Evolutionary conservation across 2,888 invertebrate species (phyloP).

Genomic region (Lissonota sp.): DNA sequence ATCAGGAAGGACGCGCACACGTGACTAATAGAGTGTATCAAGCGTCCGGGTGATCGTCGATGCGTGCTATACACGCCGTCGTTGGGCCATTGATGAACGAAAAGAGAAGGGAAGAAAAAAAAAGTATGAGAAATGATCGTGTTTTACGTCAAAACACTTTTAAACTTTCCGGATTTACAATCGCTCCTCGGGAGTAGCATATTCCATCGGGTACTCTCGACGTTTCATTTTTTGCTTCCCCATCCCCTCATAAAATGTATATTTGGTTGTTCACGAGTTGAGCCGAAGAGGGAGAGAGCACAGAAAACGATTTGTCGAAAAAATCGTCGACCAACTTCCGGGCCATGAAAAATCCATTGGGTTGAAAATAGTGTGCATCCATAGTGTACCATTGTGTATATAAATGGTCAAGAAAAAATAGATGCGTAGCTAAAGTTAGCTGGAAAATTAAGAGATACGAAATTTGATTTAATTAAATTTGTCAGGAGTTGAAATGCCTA

Average conservation of each 20-base stretch:
- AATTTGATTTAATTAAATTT: no score
- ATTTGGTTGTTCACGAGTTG: slow-evolving; percentile 11
- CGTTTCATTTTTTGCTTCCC: slow-evolving; percentile 53
- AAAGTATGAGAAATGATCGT: slow-evolving; percentile 79
- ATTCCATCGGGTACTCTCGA: slow-evolving; percentile 64
- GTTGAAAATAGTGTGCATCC: slow-evolving; percentile 32
- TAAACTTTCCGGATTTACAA: slow-evolving; percentile 72
- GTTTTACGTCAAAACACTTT: slow-evolving; percentile 82
- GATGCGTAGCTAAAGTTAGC: no score
- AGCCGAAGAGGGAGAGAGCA: slow-evolving; percentile 15
- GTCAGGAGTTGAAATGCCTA: no score
- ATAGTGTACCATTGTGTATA: slow-evolving; percentile 59
- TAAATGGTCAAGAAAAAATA: slow-evolving; percentile 54
- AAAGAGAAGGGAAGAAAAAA: slow-evolving; percentile 21
- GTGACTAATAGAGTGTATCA: slow-evolving; percentile 80
- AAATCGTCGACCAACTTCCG: slow-evolving; percentile 73
- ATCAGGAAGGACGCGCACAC: slow-evolving; percentile 73
- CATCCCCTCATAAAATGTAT: background rate
- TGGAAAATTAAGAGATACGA: no score
- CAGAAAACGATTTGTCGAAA: slow-evolving; percentile 73
- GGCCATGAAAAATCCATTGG: slow-evolving; percentile 50
- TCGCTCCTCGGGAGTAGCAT: slow-evolving; percentile 71
- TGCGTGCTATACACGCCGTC: slow-evolving; percentile 70
- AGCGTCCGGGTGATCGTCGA: slow-evolving; percentile 75
- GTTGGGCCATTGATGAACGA: slow-evolving; percentile 65